Evolutionary conservation across 92 coral and sea anemone genomes (phyloP).

Genomic region (Phenganax marumi): DNA sequence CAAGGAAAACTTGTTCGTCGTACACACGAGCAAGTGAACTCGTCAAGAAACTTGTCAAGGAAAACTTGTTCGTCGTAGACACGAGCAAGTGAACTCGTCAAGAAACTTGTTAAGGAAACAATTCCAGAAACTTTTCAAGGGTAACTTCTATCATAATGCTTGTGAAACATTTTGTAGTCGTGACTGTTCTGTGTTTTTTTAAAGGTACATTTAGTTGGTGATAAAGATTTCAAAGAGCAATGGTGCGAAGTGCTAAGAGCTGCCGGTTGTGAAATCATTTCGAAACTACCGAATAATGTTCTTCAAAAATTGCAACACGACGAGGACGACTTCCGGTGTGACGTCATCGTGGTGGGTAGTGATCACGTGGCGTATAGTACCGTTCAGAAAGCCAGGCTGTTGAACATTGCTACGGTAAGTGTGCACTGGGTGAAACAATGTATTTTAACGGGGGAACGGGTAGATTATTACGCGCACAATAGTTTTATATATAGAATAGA

Average conservation of each 20-base stretch:
- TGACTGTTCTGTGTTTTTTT: not conserved
- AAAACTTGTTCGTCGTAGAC: too few relatives aligned
- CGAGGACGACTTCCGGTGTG: slow-evolving; percentile 48
- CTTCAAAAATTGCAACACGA: slow-evolving; percentile 54
- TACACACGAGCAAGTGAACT: not conserved
- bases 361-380: slow-evolving; percentile 66
- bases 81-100: too few relatives aligned
- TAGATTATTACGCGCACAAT: slow-evolving; percentile 71
- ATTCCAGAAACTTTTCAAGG: too few relatives aligned
- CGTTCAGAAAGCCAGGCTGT: slow-evolving; percentile 58
- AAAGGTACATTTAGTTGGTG: slow-evolving; percentile 79
- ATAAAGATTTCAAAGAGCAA: slow-evolving; percentile 60
- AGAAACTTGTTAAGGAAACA: too few relatives aligned
- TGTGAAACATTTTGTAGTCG: not conserved
- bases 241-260: slow-evolving; percentile 82
- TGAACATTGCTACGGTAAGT: slow-evolving; percentile 76
- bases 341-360: slow-evolving; percentile 66
- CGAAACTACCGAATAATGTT: slow-evolving; percentile 72
- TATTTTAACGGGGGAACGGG: slow-evolving; percentile 73
- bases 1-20: not conserved
- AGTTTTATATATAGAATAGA: slow-evolving; percentile 58
- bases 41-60: too few relatives aligned
- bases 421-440: slow-evolving; percentile 92
- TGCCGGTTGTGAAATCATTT: slow-evolving; percentile 74
- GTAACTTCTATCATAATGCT: not conserved